These are phyloP conservation scores for Microctonus brassicae DNA, from an alignment of 2,888 invertebrate species.

Conservation along the genomic window DNA sequence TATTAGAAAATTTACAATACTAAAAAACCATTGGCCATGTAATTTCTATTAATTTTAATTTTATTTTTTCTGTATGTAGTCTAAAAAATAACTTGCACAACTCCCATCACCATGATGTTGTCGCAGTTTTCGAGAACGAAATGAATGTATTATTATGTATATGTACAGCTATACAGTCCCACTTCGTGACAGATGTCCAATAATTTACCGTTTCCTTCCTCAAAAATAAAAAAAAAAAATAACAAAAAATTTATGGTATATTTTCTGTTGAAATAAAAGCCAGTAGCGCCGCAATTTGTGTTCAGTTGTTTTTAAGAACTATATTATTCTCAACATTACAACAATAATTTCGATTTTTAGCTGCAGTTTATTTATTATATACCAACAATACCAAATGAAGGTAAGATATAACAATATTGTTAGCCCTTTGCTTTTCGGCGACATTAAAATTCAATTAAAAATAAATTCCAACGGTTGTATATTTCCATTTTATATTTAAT, in stretches of 20 bases:
- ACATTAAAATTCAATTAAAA: too few species aligned
- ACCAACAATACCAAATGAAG: too few species aligned
- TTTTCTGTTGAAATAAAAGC: background rate
- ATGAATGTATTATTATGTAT: slow-evolving; percentile 52
- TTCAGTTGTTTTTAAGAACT: background rate
- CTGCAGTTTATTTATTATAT: too few species aligned
- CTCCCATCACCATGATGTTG: slow-evolving; percentile 59
- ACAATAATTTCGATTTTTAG: too few species aligned
- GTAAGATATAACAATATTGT: too few species aligned
- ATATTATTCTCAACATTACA: too few species aligned
- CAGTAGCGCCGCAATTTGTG: background rate
- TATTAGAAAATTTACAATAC: slow-evolving; percentile 8
- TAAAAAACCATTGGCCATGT: slow-evolving; percentile 17
- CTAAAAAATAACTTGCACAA: slow-evolving; percentile 56
- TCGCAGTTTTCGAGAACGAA: slow-evolving; percentile 56
- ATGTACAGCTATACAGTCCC: too few species aligned
- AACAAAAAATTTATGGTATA: background rate
- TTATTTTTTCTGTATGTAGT: too few species aligned
- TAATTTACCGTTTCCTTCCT: slow-evolving; percentile 52
- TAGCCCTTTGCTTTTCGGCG: too few species aligned
- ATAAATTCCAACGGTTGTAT: too few species aligned
- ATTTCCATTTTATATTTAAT: too few species aligned
- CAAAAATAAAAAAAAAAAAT: slow-evolving; percentile 39
- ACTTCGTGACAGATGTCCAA: slow-evolving; percentile 62
- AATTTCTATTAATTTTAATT: slow-evolving; percentile 36